These are phyloP conservation scores for Haliclona indistincta DNA, from an alignment of 37 sponge, comb jelly and placozoan species.

Conservation along the genomic window DNA sequence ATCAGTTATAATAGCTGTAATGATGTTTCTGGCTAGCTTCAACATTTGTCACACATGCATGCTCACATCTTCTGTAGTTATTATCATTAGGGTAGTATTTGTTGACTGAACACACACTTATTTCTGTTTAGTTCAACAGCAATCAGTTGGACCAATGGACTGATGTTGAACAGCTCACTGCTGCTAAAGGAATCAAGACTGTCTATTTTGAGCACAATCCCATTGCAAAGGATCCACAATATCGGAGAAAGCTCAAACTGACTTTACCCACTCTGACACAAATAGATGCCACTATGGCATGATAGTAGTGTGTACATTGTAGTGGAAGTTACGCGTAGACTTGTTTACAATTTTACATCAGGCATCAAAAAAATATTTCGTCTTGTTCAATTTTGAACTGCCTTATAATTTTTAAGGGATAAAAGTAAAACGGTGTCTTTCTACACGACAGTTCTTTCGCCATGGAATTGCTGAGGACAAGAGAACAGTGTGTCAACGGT, in stretches of 20 bases:
- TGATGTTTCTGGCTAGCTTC: slow-evolving; percentile 3
- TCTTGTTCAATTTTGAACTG: too few species aligned
- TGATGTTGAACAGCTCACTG: slow-evolving; percentile 54
- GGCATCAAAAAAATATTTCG: too few species aligned
- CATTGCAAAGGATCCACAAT: slow-evolving; percentile 73
- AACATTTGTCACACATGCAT: background rate
- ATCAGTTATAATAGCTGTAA: background rate
- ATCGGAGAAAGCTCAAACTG: slow-evolving; percentile 74
- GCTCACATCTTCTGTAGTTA: background rate
- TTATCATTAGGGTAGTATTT: background rate
- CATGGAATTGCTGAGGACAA: too few species aligned
- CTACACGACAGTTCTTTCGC: too few species aligned
- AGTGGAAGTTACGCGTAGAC: too few species aligned
- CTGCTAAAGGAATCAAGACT: slow-evolving; percentile 39
- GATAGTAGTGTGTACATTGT: too few species aligned
- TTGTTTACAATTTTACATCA: too few species aligned
- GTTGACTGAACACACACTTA: too few species aligned
- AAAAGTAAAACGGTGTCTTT: too few species aligned
- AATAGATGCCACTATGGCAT: slow-evolving; percentile 79
- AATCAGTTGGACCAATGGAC: slow-evolving; percentile 70
- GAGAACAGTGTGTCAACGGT: background rate
- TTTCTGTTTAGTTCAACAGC: slow-evolving; percentile 81
- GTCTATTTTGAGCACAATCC: slow-evolving; percentile 90
- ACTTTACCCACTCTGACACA: slow-evolving; percentile 77
- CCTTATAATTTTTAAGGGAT: too few species aligned